Evolutionary conservation across 2,797 vertebrate species (phyloP), one percentile per base, ranked within the genome.

Genomic region (Anableps anableps): DNA sequence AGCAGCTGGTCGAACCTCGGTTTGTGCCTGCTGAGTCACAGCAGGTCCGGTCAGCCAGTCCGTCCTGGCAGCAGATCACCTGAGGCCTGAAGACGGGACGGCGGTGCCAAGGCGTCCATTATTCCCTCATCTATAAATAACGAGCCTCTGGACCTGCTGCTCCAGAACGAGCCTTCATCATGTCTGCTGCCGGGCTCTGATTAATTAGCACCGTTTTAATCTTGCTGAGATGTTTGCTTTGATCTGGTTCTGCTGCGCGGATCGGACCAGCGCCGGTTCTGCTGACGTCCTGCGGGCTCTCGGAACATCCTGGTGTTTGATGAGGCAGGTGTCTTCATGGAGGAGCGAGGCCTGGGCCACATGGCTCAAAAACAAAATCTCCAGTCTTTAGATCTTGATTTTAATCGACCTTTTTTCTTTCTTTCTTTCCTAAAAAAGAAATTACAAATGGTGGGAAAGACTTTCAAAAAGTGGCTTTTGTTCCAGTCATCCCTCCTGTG

Each of bases 61-160:
- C 13, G 2, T 36, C 21, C 11, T 4, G 21, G 41, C 43, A 43
- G 48, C 36, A 58, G 26, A 4, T 62, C 14, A 21, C 26, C 17
- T 72, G 45, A n/a, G 50, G 4, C 38, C 21, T 50, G 50, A 50
- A 34, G 48, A 47, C 38, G 1, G 38, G 48, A 47, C 38, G 1
- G 38, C 13, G 38, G 48, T 23, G 76, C 66, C 66, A 71, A 21
- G 45, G 41, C 4, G 16, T 55, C 66, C 66, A 78, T 77, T 71
- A 71, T 53, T 53, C 31, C 76, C 21, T 71, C 76, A 71, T 55
- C 19, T 43, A 78, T 78, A 64, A 76, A 26, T 62, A 76, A 76
- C 48, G 45, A 76, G 75, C 5, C 29, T 5, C 16, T 36, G 10
- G 16, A 7, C 10, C 2, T 47, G 14, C 13, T 48, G n/a, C 70